These are phyloP conservation scores for Dolichallabes microphthalmus DNA, from an alignment of 2,113 vertebrate genomes.

Conservation along the genomic window DNA sequence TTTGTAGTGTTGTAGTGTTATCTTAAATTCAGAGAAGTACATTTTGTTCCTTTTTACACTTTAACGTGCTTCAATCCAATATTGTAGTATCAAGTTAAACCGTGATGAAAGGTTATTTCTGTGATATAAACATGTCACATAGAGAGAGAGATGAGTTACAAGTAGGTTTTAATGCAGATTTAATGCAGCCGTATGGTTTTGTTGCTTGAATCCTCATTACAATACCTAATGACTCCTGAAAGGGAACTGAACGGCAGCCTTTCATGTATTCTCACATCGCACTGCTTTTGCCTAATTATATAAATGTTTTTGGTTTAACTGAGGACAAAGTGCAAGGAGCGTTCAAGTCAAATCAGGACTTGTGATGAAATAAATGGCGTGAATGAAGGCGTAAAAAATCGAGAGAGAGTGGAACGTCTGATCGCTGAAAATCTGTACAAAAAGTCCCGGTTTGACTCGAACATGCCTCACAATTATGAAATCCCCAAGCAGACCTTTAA, in stretches of 20 bases:
- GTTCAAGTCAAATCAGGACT: too few relatives aligned
- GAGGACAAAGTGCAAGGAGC: neutral
- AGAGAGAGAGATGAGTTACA: neutral
- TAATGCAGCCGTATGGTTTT: neutral
- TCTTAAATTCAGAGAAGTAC: neutral
- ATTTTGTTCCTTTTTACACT: neutral
- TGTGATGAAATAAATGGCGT: too few relatives aligned
- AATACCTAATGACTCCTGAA: neutral
- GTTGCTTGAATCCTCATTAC: neutral
- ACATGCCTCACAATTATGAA: neutral
- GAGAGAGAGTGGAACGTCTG: too few relatives aligned
- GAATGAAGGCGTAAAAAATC: too few relatives aligned
- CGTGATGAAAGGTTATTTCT: neutral
- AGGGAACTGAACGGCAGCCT: neutral
- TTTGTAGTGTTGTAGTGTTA: neutral
- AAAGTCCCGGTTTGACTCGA: too few relatives aligned
- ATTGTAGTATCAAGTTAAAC: neutral
- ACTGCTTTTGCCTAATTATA: neutral
- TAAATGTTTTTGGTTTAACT: neutral
- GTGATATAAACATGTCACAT: neutral
- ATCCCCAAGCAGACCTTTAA: constrained; percentile 5
- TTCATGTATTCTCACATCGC: neutral
- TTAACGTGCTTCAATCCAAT: neutral
- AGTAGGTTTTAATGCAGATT: neutral
- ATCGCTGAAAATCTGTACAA: too few relatives aligned